Base-by-base conservation (phyloP, 2,888 invertebrate species). In the Strigamia maritima region DNA sequence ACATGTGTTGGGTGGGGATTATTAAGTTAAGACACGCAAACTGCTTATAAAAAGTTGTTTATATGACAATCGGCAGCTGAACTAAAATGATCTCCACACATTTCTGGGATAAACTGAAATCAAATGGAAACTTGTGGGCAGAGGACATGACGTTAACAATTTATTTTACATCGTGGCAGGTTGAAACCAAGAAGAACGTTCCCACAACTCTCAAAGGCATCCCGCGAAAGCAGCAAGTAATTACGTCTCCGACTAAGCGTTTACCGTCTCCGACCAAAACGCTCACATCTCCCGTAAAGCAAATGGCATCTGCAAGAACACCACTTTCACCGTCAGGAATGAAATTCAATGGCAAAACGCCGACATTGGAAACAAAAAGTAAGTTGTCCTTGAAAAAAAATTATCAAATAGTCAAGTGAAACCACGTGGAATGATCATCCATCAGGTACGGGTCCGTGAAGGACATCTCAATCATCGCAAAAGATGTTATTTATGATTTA, bases 101-200 rank as follows among this genome's bases (percentile, higher is more conserved):
- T 65, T 65, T 65, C 16, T 65, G 65, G 65, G 65, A 65, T 26
- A 65, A 26, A 24, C 26, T 65, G 6, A 65, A 65, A 65, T 65
- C 65, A 2, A 28, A 28, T 6, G 44, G 44, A 8, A 78, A 31
- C 60, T n/a, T 26, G 26, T 78, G 78, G 78, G 60, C 38, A 24
- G 77, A 78, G 28, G 78, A 78, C 14, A 31, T 60, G 12, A 60
- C 26, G 28, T 60, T 78, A 24, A 78, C 54, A 10, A 35, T 60
- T n/a, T 78, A 78, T 65, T 78, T 78, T 16, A 60, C 54, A 28
- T 49, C 49, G 10, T 38, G 31, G 28, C 78, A 78, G 78, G 65
- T 78, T 38, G 78, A 60, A 28, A 78, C 78, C 28, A 78, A 78
- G 78, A 78, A 60, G 44, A 40, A 38, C 28, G 28, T 44, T 38